Evolutionary conservation across 2,888 invertebrate species (phyloP), one percentile per base, ranked within the genome.

Genomic region (Trachelus iudaicus): DNA sequence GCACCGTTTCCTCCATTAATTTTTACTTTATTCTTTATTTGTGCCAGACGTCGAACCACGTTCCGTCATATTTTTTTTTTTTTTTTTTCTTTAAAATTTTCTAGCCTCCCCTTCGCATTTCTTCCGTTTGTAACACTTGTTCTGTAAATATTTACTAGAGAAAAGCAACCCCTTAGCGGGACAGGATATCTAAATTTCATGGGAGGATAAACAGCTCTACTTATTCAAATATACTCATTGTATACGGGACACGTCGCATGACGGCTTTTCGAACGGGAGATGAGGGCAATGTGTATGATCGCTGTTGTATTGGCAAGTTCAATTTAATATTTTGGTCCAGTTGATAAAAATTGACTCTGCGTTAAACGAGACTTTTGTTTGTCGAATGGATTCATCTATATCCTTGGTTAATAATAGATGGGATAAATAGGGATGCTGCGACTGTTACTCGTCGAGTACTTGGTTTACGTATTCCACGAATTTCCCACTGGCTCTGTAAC

Each of bases 141-240:
- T 31, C 71, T 71, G 33, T 71, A 71, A 71, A 71, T 71, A 71
- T 71, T 71, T 30, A 71, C 31, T 1, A 2, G 31, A 12, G 31
- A 71, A 71, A 71, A 71, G 71, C 12, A 71, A 31, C 71, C 71
- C 34, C 56, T 56, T 56, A 0, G 23, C 23, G 2, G 23, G 2
- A 23, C 56, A 56, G 56, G 56, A 56, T 56, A 56, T 56, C 56
- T 56, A 56, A 56, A 23, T 56, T 56, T 56, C 56, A 23, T 56
- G 4, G 23, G 9, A 31, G 23, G 9, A 71, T 34, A 71, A 71
- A 34, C 71, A 71, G 56, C 12, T 71, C 12, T 6, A 71, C 13
- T 33, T 71, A 31, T 71, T 71, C 30, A 71, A 71, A 71, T 71
- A 71, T 71, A 71, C 71, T 71, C 23, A 71, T 34, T 31, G 71